Percentiles rank a stretch among this genome's conserved stretches.
These are phyloP conservation scores for Pristionchus fissidentatus DNA, from an alignment of 2,888 invertebrate species.

Conservation along the genomic window DNA sequence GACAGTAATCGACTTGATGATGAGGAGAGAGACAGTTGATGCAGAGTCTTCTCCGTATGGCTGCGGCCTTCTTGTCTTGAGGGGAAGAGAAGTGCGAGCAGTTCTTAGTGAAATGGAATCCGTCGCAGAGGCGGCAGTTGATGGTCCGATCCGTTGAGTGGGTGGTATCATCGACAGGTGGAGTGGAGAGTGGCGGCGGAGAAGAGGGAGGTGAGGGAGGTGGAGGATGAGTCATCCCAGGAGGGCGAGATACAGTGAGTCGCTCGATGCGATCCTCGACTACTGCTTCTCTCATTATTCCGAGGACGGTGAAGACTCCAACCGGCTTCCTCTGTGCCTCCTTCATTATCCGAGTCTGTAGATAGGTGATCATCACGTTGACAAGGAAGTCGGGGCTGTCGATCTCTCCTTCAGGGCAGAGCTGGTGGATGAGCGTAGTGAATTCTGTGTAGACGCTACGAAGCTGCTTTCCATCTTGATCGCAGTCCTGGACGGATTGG, in stretches of 20 bases:
- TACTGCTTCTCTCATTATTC: neutral
- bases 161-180: no score
- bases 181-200: no score
- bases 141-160: neutral
- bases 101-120: neutral
- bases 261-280: neutral
- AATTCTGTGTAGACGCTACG: constrained; percentile 13
- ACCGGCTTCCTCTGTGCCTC: neutral
- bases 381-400: constrained; percentile 32
- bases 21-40: constrained; percentile 1
- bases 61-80: neutral
- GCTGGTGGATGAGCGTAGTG: constrained; percentile 1
- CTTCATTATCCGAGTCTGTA: neutral
- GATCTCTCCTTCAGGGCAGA: neutral
- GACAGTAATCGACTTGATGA: neutral
- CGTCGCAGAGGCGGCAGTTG: neutral
- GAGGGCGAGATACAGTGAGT: neutral
- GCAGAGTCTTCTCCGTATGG: neutral
- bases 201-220: neutral
- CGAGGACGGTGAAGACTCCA: constrained; percentile 6
- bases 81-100: neutral
- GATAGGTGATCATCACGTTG: constrained; percentile 13
- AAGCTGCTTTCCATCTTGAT: neutral
- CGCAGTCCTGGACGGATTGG: neutral
- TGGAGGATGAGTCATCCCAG: no score